phyloP scores from a whole-genome alignment of 1,140 invertebrate species.

The Scaptomyza pallida region DNA sequence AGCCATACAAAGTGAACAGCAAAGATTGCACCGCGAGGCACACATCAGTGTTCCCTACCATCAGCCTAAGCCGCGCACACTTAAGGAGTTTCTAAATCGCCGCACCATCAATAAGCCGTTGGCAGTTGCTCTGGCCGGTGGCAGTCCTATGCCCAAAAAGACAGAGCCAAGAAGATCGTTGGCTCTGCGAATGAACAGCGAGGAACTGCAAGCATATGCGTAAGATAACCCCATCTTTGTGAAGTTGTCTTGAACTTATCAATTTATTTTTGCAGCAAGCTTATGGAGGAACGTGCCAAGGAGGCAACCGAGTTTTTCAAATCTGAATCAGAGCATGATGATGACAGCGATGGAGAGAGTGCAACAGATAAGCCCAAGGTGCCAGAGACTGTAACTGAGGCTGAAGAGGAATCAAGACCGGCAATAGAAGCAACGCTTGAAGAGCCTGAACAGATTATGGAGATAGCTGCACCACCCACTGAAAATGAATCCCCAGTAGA shows the following conservation, averaged over 20 bases:
- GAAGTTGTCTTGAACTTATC: background rate
- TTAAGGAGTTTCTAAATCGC: conserved; percentile 88
- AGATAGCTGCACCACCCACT: background rate
- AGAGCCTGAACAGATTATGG: background rate
- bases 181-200: conserved; percentile 84
- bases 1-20: conserved; percentile 85
- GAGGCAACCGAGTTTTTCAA: conserved; percentile 86
- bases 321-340: conserved; percentile 84
- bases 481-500: background rate
- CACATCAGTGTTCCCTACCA: conserved; percentile 89
- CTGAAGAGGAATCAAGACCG: background rate
- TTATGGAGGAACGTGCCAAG: conserved; percentile 85
- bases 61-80: conserved; percentile 87
- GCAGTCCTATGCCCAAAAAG: conserved; percentile 56
- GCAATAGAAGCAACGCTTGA: background rate
- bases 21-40: conserved; percentile 87
- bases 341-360: conserved; percentile 32
- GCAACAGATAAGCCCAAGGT: conserved; percentile 43
- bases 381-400: conserved; percentile 9
- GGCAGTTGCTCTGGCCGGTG: conserved; percentile 76
- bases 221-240: conserved; percentile 60
- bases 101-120: conserved; percentile 72
- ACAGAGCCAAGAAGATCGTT: conserved; percentile 56
- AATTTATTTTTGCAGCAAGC: conserved; percentile 72
- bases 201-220: conserved; percentile 85